Percentiles rank a stretch among this genome's conserved stretches.
These are phyloP conservation scores for Epirrhoe alternata DNA, from an alignment of 2,888 invertebrate species.

Conservation along the genomic window DNA sequence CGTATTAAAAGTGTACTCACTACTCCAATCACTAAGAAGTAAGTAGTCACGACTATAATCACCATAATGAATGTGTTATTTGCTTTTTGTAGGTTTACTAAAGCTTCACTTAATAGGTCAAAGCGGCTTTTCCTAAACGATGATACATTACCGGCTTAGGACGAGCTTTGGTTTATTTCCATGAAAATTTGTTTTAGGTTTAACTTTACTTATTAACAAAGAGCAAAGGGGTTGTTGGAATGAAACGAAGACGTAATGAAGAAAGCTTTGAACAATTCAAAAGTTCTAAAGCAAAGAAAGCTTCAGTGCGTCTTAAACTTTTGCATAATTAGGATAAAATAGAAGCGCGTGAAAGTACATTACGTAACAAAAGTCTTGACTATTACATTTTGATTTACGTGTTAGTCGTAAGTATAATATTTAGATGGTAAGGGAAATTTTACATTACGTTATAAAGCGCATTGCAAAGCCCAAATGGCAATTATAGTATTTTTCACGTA, in stretches of 20 bases:
- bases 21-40: not conserved
- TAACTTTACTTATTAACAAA: conserved; percentile 9
- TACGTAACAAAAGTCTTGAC: not conserved
- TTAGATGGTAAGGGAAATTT: not conserved
- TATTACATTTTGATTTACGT: not conserved
- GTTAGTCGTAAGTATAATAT: not conserved
- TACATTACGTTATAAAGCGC: too few species aligned
- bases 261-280: conserved; percentile 9
- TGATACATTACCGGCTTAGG: conserved; percentile 26
- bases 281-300: conserved; percentile 8
- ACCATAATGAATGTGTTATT: not conserved
- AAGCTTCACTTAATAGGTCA: conserved; percentile 28
- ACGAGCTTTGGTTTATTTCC: conserved; percentile 7
- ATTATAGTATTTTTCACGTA: too few species aligned
- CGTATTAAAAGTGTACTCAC: too few species aligned
- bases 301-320: not conserved
- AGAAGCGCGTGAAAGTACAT: not conserved
- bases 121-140: conserved; percentile 20
- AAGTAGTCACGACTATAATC: not conserved
- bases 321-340: not conserved
- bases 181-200: conserved; percentile 9
- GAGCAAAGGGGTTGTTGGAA: conserved; percentile 4
- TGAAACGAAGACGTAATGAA: conserved; percentile 6
- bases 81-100: conserved; percentile 7
- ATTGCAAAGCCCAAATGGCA: too few species aligned